Evolutionary conservation across 2,888 invertebrate species (phyloP), one percentile per base, ranked within the genome.

Genomic region (Bombylius discolor): DNA sequence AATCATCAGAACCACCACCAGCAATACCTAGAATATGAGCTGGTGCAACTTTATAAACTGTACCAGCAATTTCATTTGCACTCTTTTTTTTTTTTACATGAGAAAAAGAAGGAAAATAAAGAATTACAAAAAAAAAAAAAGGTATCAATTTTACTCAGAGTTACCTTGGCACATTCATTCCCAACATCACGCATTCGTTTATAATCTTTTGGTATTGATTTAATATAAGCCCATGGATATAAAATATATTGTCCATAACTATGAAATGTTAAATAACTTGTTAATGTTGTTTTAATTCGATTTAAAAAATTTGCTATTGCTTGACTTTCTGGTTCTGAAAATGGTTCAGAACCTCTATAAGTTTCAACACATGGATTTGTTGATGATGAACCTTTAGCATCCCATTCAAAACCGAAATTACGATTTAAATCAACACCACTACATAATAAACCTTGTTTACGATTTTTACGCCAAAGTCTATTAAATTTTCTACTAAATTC

Each of bases 361-460:
- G 85, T 87, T 64, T 90, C 87, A 55, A 82, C 81, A 64, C 93
- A 93, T 0, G 89, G 86, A 67, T 88, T 83, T 47, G 79, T 80
- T 33, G 80, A 81, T 12, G 90, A 88, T 0, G 90, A 85, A 0
- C 91, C 88, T 63, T 81, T 78, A 48, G 85, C 84, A 31, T 87
- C 89, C 90, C 91, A 94, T 47, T 85, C 81, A 64, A 85, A 86
- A 75, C 87, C 88, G 68, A 88, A 94, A 71, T 94, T 94, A 59
- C 94, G 79, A 68, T 91, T 90, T 12, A 90, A 78, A 68, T 91
- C 90, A 0, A 85, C 83, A 1, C 91, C 91, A 4, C 81, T 74
- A 63, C 90, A 89, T 9, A 66, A 66, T 47, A 79, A 77, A 23
- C 78, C 81, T 3, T 73, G 77, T 61, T 66, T 78, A 52, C 88